Percentiles rank a stretch among this genome's conserved stretches.
phyloP scores from a whole-genome alignment of 2,113 vertebrate genomes.

The Cheirogaleus medius region DNA sequence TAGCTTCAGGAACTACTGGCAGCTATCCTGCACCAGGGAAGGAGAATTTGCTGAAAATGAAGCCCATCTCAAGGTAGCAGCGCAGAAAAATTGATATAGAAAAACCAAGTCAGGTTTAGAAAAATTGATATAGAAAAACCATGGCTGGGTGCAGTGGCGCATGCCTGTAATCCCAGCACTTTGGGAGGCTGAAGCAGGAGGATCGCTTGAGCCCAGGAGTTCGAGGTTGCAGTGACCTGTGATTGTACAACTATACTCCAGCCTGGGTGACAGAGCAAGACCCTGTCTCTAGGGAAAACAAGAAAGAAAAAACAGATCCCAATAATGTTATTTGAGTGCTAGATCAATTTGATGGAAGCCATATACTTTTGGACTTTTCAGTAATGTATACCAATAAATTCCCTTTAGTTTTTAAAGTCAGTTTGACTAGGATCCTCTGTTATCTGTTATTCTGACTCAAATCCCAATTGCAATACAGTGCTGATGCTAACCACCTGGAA shows the following conservation, averaged over 20 bases:
- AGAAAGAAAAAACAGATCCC: background rate
- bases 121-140: background rate
- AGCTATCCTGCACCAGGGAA: background rate
- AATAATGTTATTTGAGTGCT: background rate
- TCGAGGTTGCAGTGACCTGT: too few relatives aligned
- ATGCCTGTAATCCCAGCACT: too few relatives aligned
- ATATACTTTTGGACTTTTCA: background rate
- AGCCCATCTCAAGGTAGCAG: background rate
- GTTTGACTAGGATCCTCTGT: background rate
- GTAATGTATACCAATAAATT: constrained; percentile 5
- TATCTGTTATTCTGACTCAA: background rate
- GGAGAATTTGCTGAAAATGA: constrained; percentile 10
- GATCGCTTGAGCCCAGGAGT: too few relatives aligned
- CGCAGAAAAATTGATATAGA: background rate
- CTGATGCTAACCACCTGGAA: background rate
- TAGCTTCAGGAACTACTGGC: background rate
- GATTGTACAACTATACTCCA: too few relatives aligned
- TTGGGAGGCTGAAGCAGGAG: too few relatives aligned
- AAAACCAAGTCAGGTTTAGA: background rate
- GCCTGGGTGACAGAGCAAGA: too few relatives aligned
- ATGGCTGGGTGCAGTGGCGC: background rate
- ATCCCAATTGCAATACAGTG: background rate
- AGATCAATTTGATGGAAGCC: background rate
- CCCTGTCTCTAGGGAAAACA: too few relatives aligned
- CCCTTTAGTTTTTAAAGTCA: constrained; percentile 6